These are phyloP conservation scores for Arctocebus calabarensis DNA, from an alignment of 2,797 vertebrate genomes.

Conservation along the genomic window DNA sequence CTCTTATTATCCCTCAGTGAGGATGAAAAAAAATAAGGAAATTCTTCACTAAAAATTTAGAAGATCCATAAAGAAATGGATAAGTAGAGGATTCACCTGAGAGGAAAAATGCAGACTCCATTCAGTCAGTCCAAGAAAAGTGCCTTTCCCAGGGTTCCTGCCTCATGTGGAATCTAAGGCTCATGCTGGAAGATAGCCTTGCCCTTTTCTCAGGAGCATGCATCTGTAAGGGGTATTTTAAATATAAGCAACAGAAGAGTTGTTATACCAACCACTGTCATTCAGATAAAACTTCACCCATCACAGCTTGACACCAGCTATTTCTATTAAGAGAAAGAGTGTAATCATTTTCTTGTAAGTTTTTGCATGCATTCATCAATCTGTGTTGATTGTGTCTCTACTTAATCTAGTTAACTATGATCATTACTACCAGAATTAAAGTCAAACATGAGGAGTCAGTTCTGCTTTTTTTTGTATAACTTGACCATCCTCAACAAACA, in stretches of 20 bases:
- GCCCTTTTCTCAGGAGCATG: not conserved
- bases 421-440: not conserved
- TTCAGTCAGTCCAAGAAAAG: not conserved
- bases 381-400: not conserved
- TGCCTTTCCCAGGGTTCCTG: not conserved
- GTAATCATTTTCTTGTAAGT: constrained; percentile 62
- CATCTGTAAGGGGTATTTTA: constrained; percentile 32
- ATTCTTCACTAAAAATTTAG: not conserved
- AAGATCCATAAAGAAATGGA: not conserved
- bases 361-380: constrained; percentile 39
- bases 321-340: constrained; percentile 69
- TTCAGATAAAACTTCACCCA: constrained; percentile 67
- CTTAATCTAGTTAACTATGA: not conserved
- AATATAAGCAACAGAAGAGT: constrained; percentile 52
- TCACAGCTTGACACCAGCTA: constrained; percentile 58
- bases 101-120: not conserved
- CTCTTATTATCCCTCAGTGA: not conserved
- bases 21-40: constrained; percentile 33
- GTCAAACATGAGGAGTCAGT: not conserved
- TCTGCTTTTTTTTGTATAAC: not conserved
- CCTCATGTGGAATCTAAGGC: not conserved
- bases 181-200: not conserved
- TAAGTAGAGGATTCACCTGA: not conserved
- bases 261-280: constrained; percentile 69
- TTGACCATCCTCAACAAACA: not conserved